phyloP scores from a whole-genome alignment of 2,113 vertebrate genomes.

The Microtus pennsylvanicus region DNA sequence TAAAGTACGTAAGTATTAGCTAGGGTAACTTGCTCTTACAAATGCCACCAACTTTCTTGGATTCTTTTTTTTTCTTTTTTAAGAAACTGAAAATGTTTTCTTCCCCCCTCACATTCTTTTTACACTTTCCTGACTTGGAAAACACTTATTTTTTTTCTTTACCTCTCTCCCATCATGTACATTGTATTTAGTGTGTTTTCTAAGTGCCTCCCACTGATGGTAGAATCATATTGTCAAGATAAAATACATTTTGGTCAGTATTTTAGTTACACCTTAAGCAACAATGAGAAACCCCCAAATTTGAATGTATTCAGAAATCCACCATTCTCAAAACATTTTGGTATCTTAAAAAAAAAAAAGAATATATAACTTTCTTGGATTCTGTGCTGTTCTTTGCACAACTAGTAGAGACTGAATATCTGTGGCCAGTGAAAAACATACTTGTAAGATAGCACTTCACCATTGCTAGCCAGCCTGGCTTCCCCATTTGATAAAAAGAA shows the following conservation, averaged over 20 bases:
- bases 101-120: neutral
- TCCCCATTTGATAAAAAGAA: neutral
- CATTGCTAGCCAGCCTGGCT: neutral
- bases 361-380: constrained; percentile 29
- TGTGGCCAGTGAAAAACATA: constrained; percentile 29
- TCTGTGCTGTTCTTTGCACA: constrained; percentile 30
- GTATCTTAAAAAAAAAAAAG: too few species aligned
- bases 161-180: neutral
- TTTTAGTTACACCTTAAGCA: constrained; percentile 45
- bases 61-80: neutral
- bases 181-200: neutral
- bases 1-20: neutral
- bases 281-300: neutral
- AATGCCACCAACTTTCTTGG: constrained; percentile 36
- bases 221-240: constrained; percentile 34
- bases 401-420: constrained; percentile 22
- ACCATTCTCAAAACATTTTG: neutral
- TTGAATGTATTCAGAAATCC: neutral
- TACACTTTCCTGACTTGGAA: constrained; percentile 12
- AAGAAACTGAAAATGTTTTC: neutral
- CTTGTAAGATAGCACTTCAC: constrained; percentile 9
- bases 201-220: constrained; percentile 50
- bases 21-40: neutral
- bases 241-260: constrained; percentile 3
- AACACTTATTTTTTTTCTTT: neutral